These are phyloP conservation scores for Drosophila flavopinicola DNA, from an alignment of 2,888 invertebrate species.

Conservation along the genomic window DNA sequence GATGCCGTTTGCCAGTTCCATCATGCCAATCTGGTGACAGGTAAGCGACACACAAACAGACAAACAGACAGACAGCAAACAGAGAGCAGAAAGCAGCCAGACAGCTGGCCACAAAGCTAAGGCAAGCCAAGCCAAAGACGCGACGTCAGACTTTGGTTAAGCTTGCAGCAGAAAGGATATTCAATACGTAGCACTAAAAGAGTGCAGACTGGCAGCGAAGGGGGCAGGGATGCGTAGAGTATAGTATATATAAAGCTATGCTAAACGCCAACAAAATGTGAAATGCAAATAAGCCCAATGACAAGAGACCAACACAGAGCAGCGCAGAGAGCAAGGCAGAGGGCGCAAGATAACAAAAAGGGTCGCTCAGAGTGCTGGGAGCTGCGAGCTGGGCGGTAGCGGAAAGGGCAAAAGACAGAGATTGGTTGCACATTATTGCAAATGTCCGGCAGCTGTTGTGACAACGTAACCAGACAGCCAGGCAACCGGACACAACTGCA, in stretches of 20 bases:
- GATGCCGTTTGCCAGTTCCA: slow-evolving; percentile 93
- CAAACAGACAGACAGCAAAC: not conserved
- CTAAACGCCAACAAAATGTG: slow-evolving; percentile 57
- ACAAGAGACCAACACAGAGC: slow-evolving; percentile 23
- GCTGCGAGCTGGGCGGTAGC: not conserved
- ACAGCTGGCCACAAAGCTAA: slow-evolving; percentile 22
- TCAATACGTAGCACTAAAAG: slow-evolving; percentile 13
- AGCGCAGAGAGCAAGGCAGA: slow-evolving; percentile 6
- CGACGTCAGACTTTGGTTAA: slow-evolving; percentile 11
- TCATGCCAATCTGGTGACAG: slow-evolving; percentile 92
- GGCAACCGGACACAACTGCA: slow-evolving; percentile 22
- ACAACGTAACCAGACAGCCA: slow-evolving; percentile 8
- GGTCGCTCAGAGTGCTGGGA: too few species aligned
- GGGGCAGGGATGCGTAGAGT: not conserved
- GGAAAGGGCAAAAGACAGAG: not conserved
- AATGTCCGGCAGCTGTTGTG: slow-evolving; percentile 52
- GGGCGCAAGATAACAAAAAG: slow-evolving; percentile 4
- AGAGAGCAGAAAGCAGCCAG: not conserved
- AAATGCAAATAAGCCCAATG: slow-evolving; percentile 72
- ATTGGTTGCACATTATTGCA: slow-evolving; percentile 50
- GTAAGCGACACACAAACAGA: slow-evolving; percentile 85
- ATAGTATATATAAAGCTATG: slow-evolving; percentile 36
- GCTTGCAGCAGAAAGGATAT: slow-evolving; percentile 10
- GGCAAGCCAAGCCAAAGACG: slow-evolving; percentile 27
- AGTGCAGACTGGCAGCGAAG: not conserved